Base-by-base conservation (phyloP, 1,140 invertebrate genomes). In the Hormaphis cornu region DNA sequence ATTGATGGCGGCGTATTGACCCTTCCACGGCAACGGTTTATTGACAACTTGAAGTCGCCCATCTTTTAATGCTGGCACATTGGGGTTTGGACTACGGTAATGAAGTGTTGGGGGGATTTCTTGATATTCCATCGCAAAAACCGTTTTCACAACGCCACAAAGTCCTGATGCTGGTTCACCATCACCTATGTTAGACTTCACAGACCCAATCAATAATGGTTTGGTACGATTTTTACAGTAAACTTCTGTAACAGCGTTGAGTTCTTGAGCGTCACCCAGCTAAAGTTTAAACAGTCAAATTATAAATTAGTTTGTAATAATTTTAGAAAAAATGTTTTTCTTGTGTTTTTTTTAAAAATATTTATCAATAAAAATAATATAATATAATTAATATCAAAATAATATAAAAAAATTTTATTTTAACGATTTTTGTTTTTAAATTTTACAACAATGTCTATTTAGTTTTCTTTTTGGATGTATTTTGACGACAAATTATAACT, bases 111-210 rank as follows among this genome's bases (percentile, higher is more conserved):
- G 69, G 1, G 73, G 73, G 10, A 74, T 59, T 48, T 46, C 42
- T 2, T 59, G 56, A n/a, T 33, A 56, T 22, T 74, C 72, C 70
- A 73, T 72, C 44, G 72, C 53, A 5, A 74, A 24, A 12, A 74
- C 18, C 7, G 52, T 81, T 77, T 87, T 87, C 8, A 82, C 79
- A 40, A 87, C 71, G 4, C 82, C 78, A 72, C 81, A 82, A 1
- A 87, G 72, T 40, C 82, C 81, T 74, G 86, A 86, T 1, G 83
- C 83, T 16, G 87, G 82, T 76, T 89, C 87, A 28, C 85, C 80
- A 73, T 90, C 87, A 0, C 87, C 87, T 81, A 88, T 85, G 76
- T 89, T 89, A 3, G 85, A 86, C 74, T 87, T 89, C 0, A 87
- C 83, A 8, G 87, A 87, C 8, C 88, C 88, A 71, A 89, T 84